phyloP scores from a whole-genome alignment of 2,888 invertebrate genomes.

The Neuroscelio doddi region DNA sequence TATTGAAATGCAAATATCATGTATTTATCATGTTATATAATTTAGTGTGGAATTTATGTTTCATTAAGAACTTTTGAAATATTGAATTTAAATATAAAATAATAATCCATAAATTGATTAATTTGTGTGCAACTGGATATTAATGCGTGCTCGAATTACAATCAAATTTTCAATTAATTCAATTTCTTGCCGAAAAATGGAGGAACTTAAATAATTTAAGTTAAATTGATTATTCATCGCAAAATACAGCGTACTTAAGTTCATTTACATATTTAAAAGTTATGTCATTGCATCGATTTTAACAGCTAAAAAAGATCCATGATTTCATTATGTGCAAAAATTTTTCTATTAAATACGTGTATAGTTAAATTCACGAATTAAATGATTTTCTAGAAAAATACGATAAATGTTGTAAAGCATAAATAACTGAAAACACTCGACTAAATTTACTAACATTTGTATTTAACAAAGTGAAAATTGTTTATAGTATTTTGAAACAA shows the following conservation, averaged over 20 bases:
- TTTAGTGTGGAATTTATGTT: not conserved
- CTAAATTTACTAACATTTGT: not conserved
- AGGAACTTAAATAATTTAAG: not conserved
- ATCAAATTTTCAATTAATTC: conserved; percentile 8
- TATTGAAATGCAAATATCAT: no score
- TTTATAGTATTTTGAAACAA: no score
- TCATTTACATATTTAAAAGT: conserved; percentile 4
- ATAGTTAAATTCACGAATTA: conserved; percentile 1
- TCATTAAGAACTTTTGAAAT: not conserved
- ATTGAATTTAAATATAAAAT: not conserved
- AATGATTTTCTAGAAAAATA: not conserved
- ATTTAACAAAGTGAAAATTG: not conserved
- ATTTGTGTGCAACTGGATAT: not conserved
- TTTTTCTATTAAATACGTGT: not conserved
- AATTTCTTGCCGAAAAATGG: not conserved
- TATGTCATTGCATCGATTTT: conserved; percentile 1
- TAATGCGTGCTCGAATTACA: conserved; percentile 1
- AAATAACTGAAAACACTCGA: not conserved
- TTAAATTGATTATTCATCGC: conserved; percentile 8
- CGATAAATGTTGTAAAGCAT: not conserved
- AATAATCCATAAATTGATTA: not conserved
- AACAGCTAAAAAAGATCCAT: not conserved
- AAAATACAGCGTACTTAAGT: conserved; percentile 1
- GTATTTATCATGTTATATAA: no score
- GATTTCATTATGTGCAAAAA: not conserved